phyloP scores from a whole-genome alignment of 2,797 vertebrate genomes.

The Champsocephalus esox region DNA sequence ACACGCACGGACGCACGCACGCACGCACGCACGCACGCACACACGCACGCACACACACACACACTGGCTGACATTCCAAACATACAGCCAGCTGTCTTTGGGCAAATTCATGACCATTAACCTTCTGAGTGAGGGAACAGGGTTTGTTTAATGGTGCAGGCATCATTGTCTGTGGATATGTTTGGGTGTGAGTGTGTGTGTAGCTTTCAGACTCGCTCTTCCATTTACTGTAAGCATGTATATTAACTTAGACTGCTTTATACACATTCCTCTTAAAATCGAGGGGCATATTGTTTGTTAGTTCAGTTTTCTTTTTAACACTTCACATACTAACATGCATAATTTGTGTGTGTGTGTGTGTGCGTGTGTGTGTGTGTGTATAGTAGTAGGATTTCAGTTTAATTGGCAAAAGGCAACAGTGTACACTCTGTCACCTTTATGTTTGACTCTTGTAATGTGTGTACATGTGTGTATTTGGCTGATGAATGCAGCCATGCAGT shows the following conservation, averaged over 20 bases:
- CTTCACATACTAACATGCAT: too few relatives aligned
- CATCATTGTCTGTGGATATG: slow-evolving; percentile 37
- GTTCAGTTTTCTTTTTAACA: too few relatives aligned
- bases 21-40: too few relatives aligned
- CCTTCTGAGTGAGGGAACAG: slow-evolving; percentile 55
- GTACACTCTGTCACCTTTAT: slow-evolving; percentile 25
- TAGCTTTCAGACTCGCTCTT: neutral
- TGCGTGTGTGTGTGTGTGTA: neutral
- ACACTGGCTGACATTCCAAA: slow-evolving; percentile 59
- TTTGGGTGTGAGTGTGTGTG: neutral
- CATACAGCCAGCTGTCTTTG: slow-evolving; percentile 53
- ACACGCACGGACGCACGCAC: slow-evolving; percentile 35
- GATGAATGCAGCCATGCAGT: slow-evolving; percentile 62
- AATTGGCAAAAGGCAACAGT: slow-evolving; percentile 45
- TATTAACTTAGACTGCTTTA: too few relatives aligned
- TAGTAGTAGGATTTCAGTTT: slow-evolving; percentile 33
- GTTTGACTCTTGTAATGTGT: slow-evolving; percentile 2
- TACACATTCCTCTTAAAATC: too few relatives aligned
- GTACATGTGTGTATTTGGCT: slow-evolving; percentile 20
- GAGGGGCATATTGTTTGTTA: too few relatives aligned
- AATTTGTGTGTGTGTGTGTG: neutral
- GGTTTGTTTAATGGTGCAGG: slow-evolving; percentile 60
- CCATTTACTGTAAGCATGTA: too few relatives aligned
- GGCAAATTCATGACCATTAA: slow-evolving; percentile 57
- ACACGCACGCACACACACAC: slow-evolving; percentile 18